These are phyloP conservation scores for Orycteropus afer DNA, from an alignment of 2,113 vertebrate genomes.

Conservation along the genomic window DNA sequence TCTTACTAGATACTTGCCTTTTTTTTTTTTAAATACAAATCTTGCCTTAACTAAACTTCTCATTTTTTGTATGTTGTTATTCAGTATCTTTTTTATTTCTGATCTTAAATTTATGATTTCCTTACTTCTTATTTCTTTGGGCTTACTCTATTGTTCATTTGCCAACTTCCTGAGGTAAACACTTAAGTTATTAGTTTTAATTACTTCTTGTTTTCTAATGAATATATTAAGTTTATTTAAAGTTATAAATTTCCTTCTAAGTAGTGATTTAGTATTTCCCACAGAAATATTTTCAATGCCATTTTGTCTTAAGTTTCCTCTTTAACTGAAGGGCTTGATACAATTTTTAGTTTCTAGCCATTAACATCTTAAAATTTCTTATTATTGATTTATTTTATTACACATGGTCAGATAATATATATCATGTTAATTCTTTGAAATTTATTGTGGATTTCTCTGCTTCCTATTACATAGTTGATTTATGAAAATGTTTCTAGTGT, in stretches of 20 bases:
- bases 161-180: conserved; percentile 8
- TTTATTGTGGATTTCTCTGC: not conserved
- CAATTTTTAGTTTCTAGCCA: not conserved
- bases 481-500: not conserved
- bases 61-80: not conserved
- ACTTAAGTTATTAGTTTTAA: not conserved
- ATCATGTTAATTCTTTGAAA: too few species aligned
- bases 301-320: conserved; percentile 47
- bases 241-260: conserved; percentile 31
- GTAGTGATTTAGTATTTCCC: not conserved
- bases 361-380: not conserved
- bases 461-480: not conserved
- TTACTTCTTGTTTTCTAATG: conserved; percentile 2
- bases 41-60: conserved; percentile 5
- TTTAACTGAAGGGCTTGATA: not conserved
- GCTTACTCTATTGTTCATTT: conserved; percentile 14
- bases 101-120: conserved; percentile 4
- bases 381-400: conserved; percentile 42
- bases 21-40: not conserved
- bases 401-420: not conserved
- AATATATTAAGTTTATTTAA: not conserved
- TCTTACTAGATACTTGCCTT: conserved; percentile 14
- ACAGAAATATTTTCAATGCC: not conserved
- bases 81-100: conserved; percentile 32
- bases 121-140: conserved; percentile 6